Evolutionary conservation across 2,888 invertebrate species (phyloP), one percentile per base, ranked within the genome.

Genomic region (Spodoptera exigua): DNA sequence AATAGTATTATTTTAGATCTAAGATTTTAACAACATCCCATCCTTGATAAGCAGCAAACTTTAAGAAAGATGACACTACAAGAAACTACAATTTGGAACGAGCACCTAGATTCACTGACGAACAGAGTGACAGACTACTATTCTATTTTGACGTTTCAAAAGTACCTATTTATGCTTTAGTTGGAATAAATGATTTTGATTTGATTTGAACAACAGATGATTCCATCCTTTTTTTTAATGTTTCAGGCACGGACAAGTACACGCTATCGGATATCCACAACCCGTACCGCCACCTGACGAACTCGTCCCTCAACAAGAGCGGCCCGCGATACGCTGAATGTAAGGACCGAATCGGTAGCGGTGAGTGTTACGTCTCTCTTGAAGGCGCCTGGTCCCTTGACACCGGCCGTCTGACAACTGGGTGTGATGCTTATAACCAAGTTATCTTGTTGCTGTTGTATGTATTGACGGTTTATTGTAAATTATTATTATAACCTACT

Each of bases 261-360:
- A 97, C 96, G 18, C 86, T 98, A 66, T 96, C 97, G 62, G 97
- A 98, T 72, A 95, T 99, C 45, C 96, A 96, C 81, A 97, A 97
- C 85, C 97, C 96, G 3, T 98, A 97, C 88, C 95, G 98, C 74
- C 98, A 99, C 89, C 92, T 99, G 70, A 99, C 98, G 0, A 99
- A 99, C 89, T 98, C 97, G 63, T 98, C 98, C 0, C 95, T 99
- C 43, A 98, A 99, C 91, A 98, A 98, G 92, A 95, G 97, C 72
- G 98, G 97, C 51, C 97, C 98, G 0, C 95, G 97, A 11, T 98
- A 97, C 83, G 95, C 96, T 0, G 96, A 96, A 83, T 97, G 97
- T 89, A 98, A 98, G 86, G 97, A 97, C 76, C 93, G 97, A 76
- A 96, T 98, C 63, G 98, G 98, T 61, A 96, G 96, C 78, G 97